These are phyloP conservation scores for Synanthedon vespiformis DNA, from an alignment of 2,888 invertebrate species.

Conservation along the genomic window DNA sequence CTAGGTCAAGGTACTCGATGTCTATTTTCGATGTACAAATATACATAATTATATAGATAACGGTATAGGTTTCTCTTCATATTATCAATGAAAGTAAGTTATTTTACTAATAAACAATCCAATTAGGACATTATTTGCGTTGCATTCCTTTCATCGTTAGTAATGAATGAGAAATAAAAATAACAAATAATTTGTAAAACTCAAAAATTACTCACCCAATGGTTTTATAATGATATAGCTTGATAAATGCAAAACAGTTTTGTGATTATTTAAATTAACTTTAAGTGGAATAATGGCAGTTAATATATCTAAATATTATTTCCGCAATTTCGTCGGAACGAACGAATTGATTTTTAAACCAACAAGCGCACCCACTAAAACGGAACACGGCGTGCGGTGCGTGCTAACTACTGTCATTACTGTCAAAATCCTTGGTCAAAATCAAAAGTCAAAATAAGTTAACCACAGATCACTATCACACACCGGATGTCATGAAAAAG, in stretches of 20 bases:
- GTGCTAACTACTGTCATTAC: too few relatives aligned
- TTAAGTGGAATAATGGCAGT: not conserved
- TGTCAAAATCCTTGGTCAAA: too few relatives aligned
- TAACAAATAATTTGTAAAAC: not conserved
- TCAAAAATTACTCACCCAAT: not conserved
- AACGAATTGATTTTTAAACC: conserved; percentile 7
- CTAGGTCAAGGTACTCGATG: conserved; percentile 45
- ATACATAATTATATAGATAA: not conserved
- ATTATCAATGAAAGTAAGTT: not conserved
- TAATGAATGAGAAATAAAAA: too few relatives aligned
- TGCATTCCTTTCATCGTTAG: conserved; percentile 25
- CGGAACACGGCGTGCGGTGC: conserved; percentile 24
- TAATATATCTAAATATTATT: conserved; percentile 1
- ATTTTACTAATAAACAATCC: not conserved
- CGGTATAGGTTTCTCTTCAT: not conserved
- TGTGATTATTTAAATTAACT: not conserved
- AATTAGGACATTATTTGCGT: not conserved
- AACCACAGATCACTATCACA: too few relatives aligned
- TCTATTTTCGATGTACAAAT: conserved; percentile 5
- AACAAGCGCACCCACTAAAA: conserved; percentile 32
- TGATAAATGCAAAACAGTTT: not conserved
- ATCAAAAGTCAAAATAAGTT: too few relatives aligned
- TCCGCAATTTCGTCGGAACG: conserved; percentile 7
- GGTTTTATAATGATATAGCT: not conserved
- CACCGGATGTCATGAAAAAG: too few relatives aligned